Percentiles rank a stretch among this genome's conserved stretches.
These are phyloP conservation scores for Parapristionchus giblindavisi DNA, from an alignment of 2,888 invertebrate genomes.

Conservation along the genomic window DNA sequence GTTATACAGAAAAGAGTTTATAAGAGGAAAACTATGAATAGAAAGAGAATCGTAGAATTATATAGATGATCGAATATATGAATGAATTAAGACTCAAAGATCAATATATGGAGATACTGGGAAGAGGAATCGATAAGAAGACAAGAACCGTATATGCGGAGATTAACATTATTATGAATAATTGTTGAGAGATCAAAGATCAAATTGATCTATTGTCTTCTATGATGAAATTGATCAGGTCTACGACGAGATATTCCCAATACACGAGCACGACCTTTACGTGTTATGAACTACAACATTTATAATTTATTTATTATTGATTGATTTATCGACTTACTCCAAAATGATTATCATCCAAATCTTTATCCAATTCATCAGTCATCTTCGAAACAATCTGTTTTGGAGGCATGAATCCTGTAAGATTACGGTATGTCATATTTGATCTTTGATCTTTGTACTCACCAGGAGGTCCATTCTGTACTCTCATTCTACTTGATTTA, in stretches of 20 bases:
- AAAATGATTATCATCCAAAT: slow-evolving; percentile 17
- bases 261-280: slow-evolving; percentile 25
- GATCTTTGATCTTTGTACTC: background rate
- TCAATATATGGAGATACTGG: too few species aligned
- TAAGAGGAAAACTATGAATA: too few species aligned
- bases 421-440: background rate
- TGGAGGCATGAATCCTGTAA: slow-evolving; percentile 31
- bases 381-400: background rate
- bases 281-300: slow-evolving; percentile 22
- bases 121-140: too few species aligned
- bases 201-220: background rate
- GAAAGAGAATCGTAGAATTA: background rate
- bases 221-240: slow-evolving; percentile 9
- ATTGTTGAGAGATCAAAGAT: background rate
- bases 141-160: background rate
- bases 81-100: background rate
- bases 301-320: background rate
- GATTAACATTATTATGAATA: background rate
- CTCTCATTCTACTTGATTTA: background rate
- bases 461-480: slow-evolving; percentile 26
- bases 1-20: too few species aligned
- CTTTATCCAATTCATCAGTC: slow-evolving; percentile 17
- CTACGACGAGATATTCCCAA: slow-evolving; percentile 30
- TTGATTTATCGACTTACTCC: background rate
- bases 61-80: background rate